phyloP scores from a whole-genome alignment of 2,113 vertebrate species.

The Regulus satrapa region DNA sequence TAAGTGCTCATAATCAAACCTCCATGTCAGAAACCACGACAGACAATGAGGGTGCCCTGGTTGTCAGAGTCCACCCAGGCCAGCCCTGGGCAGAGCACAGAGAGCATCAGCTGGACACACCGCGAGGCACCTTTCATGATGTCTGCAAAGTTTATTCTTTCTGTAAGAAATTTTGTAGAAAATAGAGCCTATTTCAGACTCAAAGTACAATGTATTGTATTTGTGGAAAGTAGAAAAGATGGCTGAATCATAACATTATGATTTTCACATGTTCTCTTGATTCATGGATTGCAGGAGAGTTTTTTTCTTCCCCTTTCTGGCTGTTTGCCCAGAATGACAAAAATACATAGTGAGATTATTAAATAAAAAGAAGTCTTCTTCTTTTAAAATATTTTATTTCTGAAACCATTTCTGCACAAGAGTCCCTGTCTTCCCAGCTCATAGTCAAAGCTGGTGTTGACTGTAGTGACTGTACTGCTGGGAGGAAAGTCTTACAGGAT shows the following conservation, averaged over 20 bases:
- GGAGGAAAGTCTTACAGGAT: neutral
- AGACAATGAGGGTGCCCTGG: neutral
- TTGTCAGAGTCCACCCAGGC: neutral
- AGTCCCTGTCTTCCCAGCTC: neutral
- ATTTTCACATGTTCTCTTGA: neutral
- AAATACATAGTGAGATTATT: neutral
- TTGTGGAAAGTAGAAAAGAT: neutral
- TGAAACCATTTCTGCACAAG: neutral
- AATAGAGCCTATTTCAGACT: neutral
- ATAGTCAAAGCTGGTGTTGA: neutral
- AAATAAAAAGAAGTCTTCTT: neutral
- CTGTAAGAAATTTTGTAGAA: neutral
- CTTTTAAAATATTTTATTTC: neutral
- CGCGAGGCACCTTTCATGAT: neutral
- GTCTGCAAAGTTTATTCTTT: neutral
- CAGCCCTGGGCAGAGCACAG: neutral
- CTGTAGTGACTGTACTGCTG: neutral
- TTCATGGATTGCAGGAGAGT: neutral
- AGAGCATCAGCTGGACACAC: neutral
- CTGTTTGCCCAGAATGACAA: constrained; percentile 15
- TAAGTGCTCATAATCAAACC: neutral
- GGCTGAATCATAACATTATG: neutral
- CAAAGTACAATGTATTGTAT: neutral
- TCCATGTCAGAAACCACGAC: neutral
- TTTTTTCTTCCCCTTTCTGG: neutral